These are phyloP conservation scores for Prochilodus magdalenae DNA, from an alignment of 2,113 vertebrate genomes.

Conservation along the genomic window DNA sequence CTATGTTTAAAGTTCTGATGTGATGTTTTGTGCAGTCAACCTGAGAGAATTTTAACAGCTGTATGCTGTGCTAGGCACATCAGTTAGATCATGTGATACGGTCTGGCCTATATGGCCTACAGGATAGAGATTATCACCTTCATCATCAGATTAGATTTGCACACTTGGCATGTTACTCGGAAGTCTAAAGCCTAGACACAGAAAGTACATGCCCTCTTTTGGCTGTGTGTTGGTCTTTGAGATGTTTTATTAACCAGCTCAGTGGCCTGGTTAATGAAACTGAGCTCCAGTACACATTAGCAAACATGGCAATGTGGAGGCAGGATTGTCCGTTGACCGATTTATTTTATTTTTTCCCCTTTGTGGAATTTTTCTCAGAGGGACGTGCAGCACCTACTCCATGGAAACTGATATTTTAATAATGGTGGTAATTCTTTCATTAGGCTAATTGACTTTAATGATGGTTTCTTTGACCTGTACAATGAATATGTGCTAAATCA, in stretches of 20 bases:
- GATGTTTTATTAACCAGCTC: conserved; percentile 75
- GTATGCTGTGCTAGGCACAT: background rate
- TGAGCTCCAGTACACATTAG: conserved; percentile 71
- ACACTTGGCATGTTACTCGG: conserved; percentile 24
- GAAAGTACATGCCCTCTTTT: conserved; percentile 39
- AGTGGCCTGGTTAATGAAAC: conserved; percentile 73
- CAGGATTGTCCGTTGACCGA: background rate
- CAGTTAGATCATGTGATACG: background rate
- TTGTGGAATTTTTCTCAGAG: background rate
- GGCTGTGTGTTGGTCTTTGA: conserved; percentile 58
- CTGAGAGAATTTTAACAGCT: background rate
- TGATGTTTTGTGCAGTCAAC: background rate
- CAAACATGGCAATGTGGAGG: conserved; percentile 64
- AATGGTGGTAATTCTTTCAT: background rate
- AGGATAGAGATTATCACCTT: background rate
- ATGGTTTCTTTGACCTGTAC: background rate
- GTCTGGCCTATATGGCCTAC: background rate
- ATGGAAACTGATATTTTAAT: background rate
- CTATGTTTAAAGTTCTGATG: too few species aligned
- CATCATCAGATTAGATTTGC: background rate
- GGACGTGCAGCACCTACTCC: background rate
- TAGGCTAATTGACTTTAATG: background rate
- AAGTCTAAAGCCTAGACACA: conserved; percentile 51
- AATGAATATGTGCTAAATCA: background rate
- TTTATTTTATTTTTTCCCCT: background rate